Base-by-base conservation (phyloP, 2,888 invertebrate species). In the Lomographa bimaculata region DNA sequence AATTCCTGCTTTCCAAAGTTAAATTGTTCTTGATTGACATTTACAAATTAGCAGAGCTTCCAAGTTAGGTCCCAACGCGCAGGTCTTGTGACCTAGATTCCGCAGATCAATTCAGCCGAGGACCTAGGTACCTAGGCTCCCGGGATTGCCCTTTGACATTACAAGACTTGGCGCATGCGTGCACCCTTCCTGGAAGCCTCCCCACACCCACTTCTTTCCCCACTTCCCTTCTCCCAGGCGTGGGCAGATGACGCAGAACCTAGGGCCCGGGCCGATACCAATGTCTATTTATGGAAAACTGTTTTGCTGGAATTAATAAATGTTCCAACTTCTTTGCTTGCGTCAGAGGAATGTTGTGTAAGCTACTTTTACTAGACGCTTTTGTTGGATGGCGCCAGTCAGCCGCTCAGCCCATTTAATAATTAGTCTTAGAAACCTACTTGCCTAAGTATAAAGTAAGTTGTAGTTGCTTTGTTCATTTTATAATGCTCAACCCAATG, bases 61-160 rank as follows among this genome's bases (percentile, higher is more conserved):
- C 9, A 20, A 19, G 20, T 35, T 42, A 48, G 43, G 43, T 50
- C 35, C 28, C 40, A 48, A 5, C 21, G 50, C 47, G 46, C 43
- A 49, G 45, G 50, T 34, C 38, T 25, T 35, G 30, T 60, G 60
- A 64, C 66, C 63, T 60, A 60, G 26, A 55, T 66, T 50, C 46
- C 32, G 44, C 56, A 64, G 73, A 76, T 79, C 77, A 74, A 76
- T 78, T 61, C 64, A 68, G 71, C 52, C 59, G 52, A 43, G 54
- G 57, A 42, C 29, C 79, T 78, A 79, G 78, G 66, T 48, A 67
- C 70, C 64, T 70, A 74, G 71, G 65, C 57, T 64, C 71, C 79
- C 75, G 77, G 79, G 79, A 46, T 52, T 77, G 83, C 79, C 84
- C 86, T 83, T 78, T 85, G 85, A 80, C 86, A 86, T 85, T 86